Conservation (phyloP, 2,888 invertebrate genomes). For the Sialis fuliginosa region DNA sequence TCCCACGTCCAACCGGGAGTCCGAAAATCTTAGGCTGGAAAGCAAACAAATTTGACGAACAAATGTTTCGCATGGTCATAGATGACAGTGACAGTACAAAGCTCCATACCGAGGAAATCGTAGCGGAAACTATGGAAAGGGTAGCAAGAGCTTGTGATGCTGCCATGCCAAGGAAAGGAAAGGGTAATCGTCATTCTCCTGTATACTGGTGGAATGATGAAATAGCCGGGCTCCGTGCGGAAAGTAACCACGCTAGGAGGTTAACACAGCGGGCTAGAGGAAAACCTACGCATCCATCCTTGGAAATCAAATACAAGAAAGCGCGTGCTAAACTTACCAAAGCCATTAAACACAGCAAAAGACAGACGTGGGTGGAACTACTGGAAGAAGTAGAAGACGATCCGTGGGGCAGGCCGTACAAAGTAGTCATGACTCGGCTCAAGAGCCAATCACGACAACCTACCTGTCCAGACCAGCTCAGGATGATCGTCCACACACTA, state of each 20-base stretch:
- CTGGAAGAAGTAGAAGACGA: conserved; percentile 8
- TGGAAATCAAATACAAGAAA: not conserved
- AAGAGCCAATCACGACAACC: conserved; percentile 3
- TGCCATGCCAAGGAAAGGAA: not conserved
- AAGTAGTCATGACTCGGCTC: conserved; percentile 8
- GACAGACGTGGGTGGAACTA: conserved; percentile 6
- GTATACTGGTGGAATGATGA: not conserved
- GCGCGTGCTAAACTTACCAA: conserved; percentile 1
- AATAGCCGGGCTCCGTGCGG: not conserved
- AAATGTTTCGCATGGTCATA: not conserved
- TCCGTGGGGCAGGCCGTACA: conserved; percentile 9
- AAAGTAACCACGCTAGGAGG: no score
- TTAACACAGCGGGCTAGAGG: conserved; percentile 8
- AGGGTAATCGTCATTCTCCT: not conserved
- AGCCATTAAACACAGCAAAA: conserved; percentile 8
- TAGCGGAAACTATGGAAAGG: no score
- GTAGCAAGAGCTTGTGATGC: not conserved
- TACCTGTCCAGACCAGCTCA: not conserved
- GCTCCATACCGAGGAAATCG: not conserved
- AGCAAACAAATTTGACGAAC: not conserved
- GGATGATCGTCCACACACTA: no score
- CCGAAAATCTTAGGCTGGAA: not conserved
- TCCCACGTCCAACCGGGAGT: no score
- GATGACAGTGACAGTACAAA: not conserved
- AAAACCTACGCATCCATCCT: not conserved